Percentiles rank a stretch among this genome's conserved stretches.
Evolutionary conservation across 2,113 vertebrate genomes (phyloP).

Genomic region (zebrafish (Danio rerio)): DNA sequence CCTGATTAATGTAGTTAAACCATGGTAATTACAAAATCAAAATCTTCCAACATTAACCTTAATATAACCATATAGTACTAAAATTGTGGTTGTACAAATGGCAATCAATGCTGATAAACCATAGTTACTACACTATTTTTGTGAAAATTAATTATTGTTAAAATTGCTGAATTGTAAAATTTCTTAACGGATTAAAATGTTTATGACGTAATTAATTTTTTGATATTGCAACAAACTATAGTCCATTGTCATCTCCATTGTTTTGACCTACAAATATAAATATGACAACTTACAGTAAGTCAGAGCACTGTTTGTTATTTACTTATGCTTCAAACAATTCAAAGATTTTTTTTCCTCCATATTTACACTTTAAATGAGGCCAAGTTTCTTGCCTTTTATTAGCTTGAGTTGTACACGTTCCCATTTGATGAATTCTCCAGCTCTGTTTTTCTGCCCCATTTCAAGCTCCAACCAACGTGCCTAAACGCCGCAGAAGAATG

Average conservation of each 20-base stretch:
- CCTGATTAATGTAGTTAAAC: too few relatives aligned
- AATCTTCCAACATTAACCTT: too few relatives aligned
- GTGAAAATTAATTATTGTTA: too few relatives aligned
- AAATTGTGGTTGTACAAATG: too few relatives aligned
- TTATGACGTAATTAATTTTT: too few relatives aligned
- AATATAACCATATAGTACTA: too few relatives aligned
- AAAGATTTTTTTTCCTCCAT: neutral
- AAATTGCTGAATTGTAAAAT: too few relatives aligned
- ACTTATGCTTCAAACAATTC: neutral
- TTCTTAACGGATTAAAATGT: too few relatives aligned
- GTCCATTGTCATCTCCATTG: neutral
- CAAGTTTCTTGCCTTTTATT: constrained; percentile 1
- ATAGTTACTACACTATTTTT: too few relatives aligned
- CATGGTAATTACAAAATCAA: too few relatives aligned
- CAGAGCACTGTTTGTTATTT: constrained; percentile 8
- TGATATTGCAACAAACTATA: neutral
- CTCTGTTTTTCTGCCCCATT: constrained; percentile 1
- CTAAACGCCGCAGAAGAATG: constrained; percentile 6
- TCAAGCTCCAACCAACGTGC: neutral
- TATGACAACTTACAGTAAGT: neutral
- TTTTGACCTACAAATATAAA: neutral
- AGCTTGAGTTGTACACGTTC: constrained; percentile 13
- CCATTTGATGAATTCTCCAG: neutral
- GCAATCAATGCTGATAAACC: too few relatives aligned
- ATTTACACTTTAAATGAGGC: neutral